Conservation (phyloP, 1,140 invertebrate genomes). For the Holotrichia oblita region DNA sequence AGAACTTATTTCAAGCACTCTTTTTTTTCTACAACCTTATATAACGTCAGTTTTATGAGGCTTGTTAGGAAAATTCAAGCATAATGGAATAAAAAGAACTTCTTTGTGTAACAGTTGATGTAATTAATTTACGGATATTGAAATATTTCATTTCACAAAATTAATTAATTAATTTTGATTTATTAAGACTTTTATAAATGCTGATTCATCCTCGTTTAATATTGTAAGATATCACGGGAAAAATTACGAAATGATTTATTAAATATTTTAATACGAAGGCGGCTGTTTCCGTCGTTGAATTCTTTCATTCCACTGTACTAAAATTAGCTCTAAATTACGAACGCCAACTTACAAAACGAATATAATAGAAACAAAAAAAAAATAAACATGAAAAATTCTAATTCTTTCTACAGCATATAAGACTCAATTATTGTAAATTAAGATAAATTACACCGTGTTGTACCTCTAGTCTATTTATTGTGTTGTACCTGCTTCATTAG, state of each 20-base stretch:
- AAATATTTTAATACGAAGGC: not conserved
- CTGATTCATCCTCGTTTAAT: not conserved
- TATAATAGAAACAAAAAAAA: not conserved
- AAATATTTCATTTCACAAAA: not conserved
- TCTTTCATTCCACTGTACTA: not conserved
- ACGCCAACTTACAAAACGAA: not conserved
- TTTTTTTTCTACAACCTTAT: not conserved
- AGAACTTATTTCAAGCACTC: not conserved
- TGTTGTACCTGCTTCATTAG: constrained; percentile 12
- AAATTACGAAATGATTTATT: not conserved
- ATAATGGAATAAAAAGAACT: not conserved
- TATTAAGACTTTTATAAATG: not conserved
- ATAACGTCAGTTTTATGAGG: too few relatives aligned
- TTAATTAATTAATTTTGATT: not conserved
- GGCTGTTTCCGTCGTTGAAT: not conserved
- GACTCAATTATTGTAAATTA: constrained; percentile 16
- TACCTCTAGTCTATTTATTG: not conserved
- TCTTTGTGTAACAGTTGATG: not conserved
- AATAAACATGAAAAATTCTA: not conserved
- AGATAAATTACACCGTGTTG: not conserved
- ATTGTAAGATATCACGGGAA: not conserved
- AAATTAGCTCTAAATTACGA: not conserved
- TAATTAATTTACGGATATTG: not conserved
- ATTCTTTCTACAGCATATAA: not conserved
- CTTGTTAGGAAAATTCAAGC: too few relatives aligned